Conservation (phyloP, 1,140 invertebrate genomes). For the Apis mellifera region Amel_HAv3.1 CM009933.2:9258501-9259000, state of each 20-base stretch:
- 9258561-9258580: no score
- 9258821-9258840: not conserved
- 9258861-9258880: not conserved
- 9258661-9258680: no score
- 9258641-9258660: no score
- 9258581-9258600: no score
- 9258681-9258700: no score
- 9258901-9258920: not conserved
- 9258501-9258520: no score
- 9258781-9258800: not conserved
- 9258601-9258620: no score
- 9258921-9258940: not conserved
- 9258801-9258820: not conserved
- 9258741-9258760: slow-evolving; percentile 11
- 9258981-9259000: not conserved
- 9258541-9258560: no score
- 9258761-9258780: slow-evolving; percentile 19
- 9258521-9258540: no score
- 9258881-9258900: no score
- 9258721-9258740: not conserved
- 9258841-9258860: not conserved
- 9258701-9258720: not conserved
- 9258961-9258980: not conserved
- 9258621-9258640: no score
- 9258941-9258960: not conserved